Evolutionary conservation across 2,888 invertebrate genomes (phyloP), one percentile per base, ranked within the genome.

Genomic region (Itoplectis maculator): DNA sequence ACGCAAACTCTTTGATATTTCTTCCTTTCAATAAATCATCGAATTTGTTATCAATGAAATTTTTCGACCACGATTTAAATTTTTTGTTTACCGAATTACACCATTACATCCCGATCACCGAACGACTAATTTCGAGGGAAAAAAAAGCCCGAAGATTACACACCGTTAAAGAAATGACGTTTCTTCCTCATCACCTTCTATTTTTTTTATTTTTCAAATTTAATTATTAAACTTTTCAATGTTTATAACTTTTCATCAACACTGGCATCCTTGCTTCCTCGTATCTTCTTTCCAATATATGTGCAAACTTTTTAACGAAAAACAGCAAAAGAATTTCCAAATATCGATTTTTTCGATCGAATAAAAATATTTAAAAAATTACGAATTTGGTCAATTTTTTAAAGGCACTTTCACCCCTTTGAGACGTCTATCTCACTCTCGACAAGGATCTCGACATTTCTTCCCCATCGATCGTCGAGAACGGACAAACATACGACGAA

Each of bases 161-260:
- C 78, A 78, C 37, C n/a, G 54, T 65, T 70, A 7, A 56, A 56
- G 35, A 15, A 63, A 63, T 78, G n/a, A 40, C 81, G 81, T 59
- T 77, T 82, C 49, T 69, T 78, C 40, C 74, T 69, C 81, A 73
- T 82, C 63, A 74, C 68, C 63, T 15, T 37, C 5, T 4, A 13
- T 42, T 76, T 11, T 9, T n/a, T 15, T 40, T 20, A 15, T 8
- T 47, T 59, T 56, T 11, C 15, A 7, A 11, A 61, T 49, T 61
- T 15, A 40, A 20, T 37, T 37, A 9, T 40, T 29, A 2, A 54
- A 68, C 20, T 51, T 51, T 68, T 40, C 0, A 29, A 29, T 29
- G 29, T 29, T 2, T 13, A 54, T 11, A 18, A 2, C 51, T 40
- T 69, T 20, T 4, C 15, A 59, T 35, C 35, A 6, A 29, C 66